A percentile compares a stretch with the other conserved stretches of the same genome.
Evolutionary conservation across 2,797 vertebrate genomes (phyloP).

Genomic region (Cossypha caffra): DNA sequence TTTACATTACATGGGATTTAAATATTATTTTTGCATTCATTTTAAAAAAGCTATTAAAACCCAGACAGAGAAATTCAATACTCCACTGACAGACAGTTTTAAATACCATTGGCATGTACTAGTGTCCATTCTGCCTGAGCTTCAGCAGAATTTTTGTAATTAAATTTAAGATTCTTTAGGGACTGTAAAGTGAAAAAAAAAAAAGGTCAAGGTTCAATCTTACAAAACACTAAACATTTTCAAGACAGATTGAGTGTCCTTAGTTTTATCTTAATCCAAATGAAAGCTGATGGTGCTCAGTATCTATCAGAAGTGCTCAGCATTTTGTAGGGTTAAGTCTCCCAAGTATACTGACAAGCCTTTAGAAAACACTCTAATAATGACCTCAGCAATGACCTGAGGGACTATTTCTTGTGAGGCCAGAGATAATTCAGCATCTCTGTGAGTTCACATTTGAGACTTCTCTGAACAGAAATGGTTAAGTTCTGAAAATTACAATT

Average conservation of each 20-base stretch:
- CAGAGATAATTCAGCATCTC: conserved; percentile 27
- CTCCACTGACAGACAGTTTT: conserved; percentile 6
- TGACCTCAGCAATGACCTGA: conserved; percentile 12
- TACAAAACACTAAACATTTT: not conserved
- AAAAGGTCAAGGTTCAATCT: not conserved
- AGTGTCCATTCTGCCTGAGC: not conserved
- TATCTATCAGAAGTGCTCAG: not conserved
- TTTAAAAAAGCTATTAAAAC: conserved; percentile 40
- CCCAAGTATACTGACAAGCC: not conserved
- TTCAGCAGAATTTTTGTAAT: conserved; percentile 26
- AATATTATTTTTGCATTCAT: conserved; percentile 2
- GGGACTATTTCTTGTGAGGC: not conserved
- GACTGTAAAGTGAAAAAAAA: not conserved
- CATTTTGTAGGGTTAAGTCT: conserved; percentile 5
- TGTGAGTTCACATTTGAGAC: not conserved
- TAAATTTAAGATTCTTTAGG: conserved; percentile 34
- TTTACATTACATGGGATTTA: conserved; percentile 4
- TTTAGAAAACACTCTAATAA: conserved; percentile 33
- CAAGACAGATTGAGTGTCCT: conserved; percentile 9
- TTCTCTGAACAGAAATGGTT: conserved; percentile 12
- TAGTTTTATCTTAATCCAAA: conserved; percentile 27
- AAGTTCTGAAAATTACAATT: not conserved
- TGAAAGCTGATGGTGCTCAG: not conserved
- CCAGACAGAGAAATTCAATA: conserved; percentile 16
- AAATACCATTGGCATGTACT: not conserved